Conservation (phyloP, 2,888 invertebrate species). For the Diarsia brunnea region DNA sequence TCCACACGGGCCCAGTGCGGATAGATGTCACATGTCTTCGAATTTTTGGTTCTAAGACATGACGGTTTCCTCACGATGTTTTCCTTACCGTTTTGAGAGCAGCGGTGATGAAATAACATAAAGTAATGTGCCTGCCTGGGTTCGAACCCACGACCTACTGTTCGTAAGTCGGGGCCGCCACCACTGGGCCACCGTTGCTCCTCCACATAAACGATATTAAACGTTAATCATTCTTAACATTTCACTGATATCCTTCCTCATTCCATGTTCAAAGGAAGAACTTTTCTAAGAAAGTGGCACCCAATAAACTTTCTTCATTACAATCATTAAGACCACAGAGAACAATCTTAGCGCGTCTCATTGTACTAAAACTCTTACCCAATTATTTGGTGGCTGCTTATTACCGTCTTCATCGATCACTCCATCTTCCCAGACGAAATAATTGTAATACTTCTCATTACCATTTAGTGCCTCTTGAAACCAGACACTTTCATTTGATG, state of each 20-base stretch:
- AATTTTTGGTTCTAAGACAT: too few relatives aligned
- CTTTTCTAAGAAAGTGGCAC: slow-evolving; percentile 27
- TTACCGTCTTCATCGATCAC: slow-evolving; percentile 83
- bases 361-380: slow-evolving; percentile 87
- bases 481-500: slow-evolving; percentile 96
- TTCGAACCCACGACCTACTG: too few relatives aligned
- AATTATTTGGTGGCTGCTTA: slow-evolving; percentile 93
- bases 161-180: too few relatives aligned
- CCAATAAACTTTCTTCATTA: slow-evolving; percentile 45
- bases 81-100: too few relatives aligned
- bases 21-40: too few relatives aligned
- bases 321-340: slow-evolving; percentile 32
- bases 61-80: too few relatives aligned
- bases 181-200: too few relatives aligned
- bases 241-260: slow-evolving; percentile 15
- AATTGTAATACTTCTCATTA: slow-evolving; percentile 92
- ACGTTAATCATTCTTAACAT: background rate
- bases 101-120: too few relatives aligned
- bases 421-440: slow-evolving; percentile 93
- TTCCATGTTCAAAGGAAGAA: slow-evolving; percentile 22
- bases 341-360: slow-evolving; percentile 25
- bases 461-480: slow-evolving; percentile 93
- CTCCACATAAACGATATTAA: slow-evolving; percentile 8
- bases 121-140: too few relatives aligned
- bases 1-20: too few relatives aligned